These are phyloP conservation scores for Lemur catta DNA, from an alignment of 2,797 vertebrate genomes.

Conservation along the genomic window DNA sequence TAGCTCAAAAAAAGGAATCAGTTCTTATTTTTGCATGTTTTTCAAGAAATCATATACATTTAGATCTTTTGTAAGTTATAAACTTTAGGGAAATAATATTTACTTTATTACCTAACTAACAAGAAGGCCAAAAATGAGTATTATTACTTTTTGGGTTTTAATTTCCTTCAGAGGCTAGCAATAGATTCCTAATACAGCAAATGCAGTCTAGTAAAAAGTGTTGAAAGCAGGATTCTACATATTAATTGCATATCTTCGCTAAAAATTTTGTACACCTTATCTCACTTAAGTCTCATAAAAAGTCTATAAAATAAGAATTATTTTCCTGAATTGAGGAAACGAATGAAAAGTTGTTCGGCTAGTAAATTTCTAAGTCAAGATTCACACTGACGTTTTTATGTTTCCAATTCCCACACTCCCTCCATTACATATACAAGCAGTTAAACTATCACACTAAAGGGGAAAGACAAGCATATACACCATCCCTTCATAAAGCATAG, in stretches of 20 bases:
- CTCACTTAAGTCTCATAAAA: not conserved
- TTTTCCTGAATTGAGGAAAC: not conserved
- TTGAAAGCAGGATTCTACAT: not conserved
- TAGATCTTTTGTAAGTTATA: not conserved
- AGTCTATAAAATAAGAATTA: not conserved
- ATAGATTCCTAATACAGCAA: not conserved
- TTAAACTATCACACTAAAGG: slow-evolving; percentile 16
- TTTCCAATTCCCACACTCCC: not conserved
- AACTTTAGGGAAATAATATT: not conserved
- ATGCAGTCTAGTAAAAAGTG: not conserved
- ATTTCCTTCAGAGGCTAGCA: not conserved
- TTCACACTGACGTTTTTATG: not conserved
- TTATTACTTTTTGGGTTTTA: not conserved
- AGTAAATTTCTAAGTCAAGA: not conserved
- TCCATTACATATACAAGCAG: not conserved
- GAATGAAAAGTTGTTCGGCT: not conserved
- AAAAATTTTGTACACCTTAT: not conserved
- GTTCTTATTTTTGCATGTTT: not conserved
- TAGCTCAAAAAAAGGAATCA: not conserved
- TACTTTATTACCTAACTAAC: not conserved
- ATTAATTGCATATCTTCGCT: not conserved
- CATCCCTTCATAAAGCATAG: slow-evolving; percentile 31
- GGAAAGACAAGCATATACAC: not conserved
- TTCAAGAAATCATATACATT: not conserved
- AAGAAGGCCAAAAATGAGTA: not conserved